phyloP scores from a whole-genome alignment of 2,113 vertebrate species.

The Eidolon helvum region DNA sequence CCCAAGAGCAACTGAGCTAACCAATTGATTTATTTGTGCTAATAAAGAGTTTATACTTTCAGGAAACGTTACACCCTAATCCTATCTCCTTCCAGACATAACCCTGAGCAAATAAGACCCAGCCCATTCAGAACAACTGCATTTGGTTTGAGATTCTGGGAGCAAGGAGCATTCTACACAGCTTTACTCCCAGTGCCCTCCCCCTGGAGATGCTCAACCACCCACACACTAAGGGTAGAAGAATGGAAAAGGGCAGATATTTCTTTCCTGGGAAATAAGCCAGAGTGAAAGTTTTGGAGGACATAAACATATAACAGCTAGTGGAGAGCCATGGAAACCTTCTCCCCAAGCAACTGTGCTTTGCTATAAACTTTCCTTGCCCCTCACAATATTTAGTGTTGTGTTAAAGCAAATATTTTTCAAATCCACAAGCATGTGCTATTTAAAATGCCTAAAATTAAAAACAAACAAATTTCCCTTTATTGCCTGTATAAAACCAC shows the following conservation, averaged over 20 bases:
- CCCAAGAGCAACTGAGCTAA: background rate
- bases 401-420: conserved; percentile 54
- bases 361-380: conserved; percentile 13
- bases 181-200: background rate
- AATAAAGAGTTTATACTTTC: conserved; percentile 13
- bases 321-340: conserved; percentile 51
- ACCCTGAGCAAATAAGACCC: conserved; percentile 35
- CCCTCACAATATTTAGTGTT: conserved; percentile 39
- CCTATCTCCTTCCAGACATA: background rate
- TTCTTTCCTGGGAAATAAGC: conserved; percentile 66
- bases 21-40: background rate
- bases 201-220: background rate
- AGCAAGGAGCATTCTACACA: background rate
- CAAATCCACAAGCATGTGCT: conserved; percentile 34
- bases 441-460: conserved; percentile 41
- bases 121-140: conserved; percentile 34
- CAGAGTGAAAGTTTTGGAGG: conserved; percentile 61
- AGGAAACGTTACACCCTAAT: background rate
- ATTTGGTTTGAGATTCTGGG: conserved; percentile 22
- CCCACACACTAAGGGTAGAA: conserved; percentile 7
- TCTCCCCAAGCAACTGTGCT: conserved; percentile 57
- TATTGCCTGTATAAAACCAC: background rate
- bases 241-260: conserved; percentile 41
- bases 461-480: conserved; percentile 43
- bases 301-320: conserved; percentile 54